Evolutionary conservation across 2,113 vertebrate species (phyloP), one percentile per base, ranked within the genome.

Genomic region (Saguinus midas): DNA sequence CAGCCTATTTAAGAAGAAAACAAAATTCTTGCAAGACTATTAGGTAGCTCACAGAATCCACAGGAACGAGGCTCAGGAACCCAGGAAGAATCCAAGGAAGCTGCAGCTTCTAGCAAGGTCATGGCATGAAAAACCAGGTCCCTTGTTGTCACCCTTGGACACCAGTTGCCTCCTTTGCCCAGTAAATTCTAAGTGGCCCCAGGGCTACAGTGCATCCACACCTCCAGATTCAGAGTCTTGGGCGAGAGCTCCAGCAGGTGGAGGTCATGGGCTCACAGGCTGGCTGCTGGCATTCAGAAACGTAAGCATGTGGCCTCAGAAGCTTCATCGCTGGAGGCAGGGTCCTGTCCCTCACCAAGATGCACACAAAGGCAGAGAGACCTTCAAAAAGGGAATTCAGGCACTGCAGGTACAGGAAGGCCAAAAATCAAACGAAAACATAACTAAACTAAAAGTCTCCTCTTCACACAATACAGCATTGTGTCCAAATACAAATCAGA

Each of bases 61-160:
- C 89, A 84, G 68, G 72, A 70, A 61, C 12, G 8, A 90, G 66
- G 40, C 72, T 95, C 64, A 64, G 73, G 78, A 87, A 61, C n/a
- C 85, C 16, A 3, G 80, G 61, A 87, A 66, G 84, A 14, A 95
- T 55, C 95, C 91, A 91, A 90, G 27, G 79, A 25, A 29, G 11
- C 81, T 90, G 61, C 55, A 50, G 92, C 40, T 21, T 87, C 88
- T 94, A 29, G 72, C 52, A 90, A 88, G 88, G 88, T 94, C 55
- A 84, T 14, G 58, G 32, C 35, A 27, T 21, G 52, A 79, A 86
- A 95, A 89, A 76, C 16, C 61, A 76, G 58, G 88, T n/a, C 45
- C 12, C 64, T 70, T 40, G n/a, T 48, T 16, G 29, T 72, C 83
- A 96, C 70, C 55, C 70, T 52, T 32, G 20, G 68, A 76, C 9